Evolutionary conservation across 2,797 vertebrate species (phyloP).

Genomic region (Todus mexicanus): DNA sequence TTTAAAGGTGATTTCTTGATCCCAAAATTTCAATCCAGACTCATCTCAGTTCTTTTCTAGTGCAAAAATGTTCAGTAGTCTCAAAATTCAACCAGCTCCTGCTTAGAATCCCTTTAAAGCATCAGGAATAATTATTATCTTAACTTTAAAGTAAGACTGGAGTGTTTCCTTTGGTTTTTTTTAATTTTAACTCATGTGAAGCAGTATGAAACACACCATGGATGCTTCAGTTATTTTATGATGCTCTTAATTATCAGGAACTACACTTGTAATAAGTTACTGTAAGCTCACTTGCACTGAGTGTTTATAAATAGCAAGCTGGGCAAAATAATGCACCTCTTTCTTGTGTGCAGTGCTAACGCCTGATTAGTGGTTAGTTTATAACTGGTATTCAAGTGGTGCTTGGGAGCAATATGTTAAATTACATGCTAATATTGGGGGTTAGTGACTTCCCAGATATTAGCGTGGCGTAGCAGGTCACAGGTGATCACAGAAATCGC

Average conservation of each 20-base stretch:
- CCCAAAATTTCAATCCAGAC: not conserved
- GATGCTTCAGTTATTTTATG: not conserved
- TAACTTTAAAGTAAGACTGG: not conserved
- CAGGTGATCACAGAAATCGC: not conserved
- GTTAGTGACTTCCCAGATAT: not conserved
- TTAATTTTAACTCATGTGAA: not conserved
- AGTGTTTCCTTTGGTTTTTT: not conserved
- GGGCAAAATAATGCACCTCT: not conserved
- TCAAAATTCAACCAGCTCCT: not conserved
- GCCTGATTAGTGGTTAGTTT: not conserved
- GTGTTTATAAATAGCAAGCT: not conserved
- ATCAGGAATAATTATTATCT: not conserved
- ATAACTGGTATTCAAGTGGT: slow-evolving; percentile 36
- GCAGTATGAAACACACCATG: not conserved
- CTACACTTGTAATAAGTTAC: not conserved
- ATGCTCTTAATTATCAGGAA: not conserved
- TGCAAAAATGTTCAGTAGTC: not conserved
- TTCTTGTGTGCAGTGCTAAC: not conserved
- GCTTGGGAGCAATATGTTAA: not conserved
- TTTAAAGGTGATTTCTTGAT: not conserved
- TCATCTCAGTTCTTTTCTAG: not conserved
- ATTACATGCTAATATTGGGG: slow-evolving; percentile 37
- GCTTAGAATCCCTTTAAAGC: not conserved
- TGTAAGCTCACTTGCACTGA: not conserved
- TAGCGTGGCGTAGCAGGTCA: not conserved